Conservation (phyloP, 2,797 vertebrate species). For the Coreius guichenoti region DNA sequence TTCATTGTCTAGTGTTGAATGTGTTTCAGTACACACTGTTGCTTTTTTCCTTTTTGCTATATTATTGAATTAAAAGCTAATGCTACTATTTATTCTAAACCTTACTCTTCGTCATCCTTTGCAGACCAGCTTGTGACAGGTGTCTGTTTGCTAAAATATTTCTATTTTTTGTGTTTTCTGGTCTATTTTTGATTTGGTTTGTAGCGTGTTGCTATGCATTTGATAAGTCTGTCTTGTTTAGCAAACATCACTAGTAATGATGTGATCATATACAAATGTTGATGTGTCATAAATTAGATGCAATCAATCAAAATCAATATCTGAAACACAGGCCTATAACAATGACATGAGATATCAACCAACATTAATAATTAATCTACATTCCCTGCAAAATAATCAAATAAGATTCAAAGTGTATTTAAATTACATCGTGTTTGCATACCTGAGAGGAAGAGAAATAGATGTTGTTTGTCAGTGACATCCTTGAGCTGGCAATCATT, state of each 20-base stretch:
- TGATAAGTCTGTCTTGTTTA: background rate
- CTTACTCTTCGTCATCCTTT: no score
- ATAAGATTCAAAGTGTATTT: background rate
- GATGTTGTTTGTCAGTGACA: conserved; percentile 27
- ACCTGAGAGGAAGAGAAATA: conserved; percentile 2
- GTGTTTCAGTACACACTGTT: no score
- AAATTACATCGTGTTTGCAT: background rate
- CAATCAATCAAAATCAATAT: background rate
- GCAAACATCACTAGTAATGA: background rate
- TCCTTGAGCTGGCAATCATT: conserved; percentile 54
- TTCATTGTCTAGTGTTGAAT: no score
- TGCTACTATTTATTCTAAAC: no score
- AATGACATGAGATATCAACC: background rate
- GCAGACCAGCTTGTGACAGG: no score
- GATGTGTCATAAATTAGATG: background rate
- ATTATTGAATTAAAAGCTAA: no score
- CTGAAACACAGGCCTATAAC: background rate
- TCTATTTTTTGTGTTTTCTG: background rate
- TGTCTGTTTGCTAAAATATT: background rate
- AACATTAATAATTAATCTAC: background rate
- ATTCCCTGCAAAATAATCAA: background rate
- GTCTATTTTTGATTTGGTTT: background rate
- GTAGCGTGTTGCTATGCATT: background rate
- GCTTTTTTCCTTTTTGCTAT: no score
- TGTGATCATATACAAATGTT: background rate